Conservation (phyloP, 37 sponge, comb jelly and placozoan species). For the Halichondria panicea region DNA sequence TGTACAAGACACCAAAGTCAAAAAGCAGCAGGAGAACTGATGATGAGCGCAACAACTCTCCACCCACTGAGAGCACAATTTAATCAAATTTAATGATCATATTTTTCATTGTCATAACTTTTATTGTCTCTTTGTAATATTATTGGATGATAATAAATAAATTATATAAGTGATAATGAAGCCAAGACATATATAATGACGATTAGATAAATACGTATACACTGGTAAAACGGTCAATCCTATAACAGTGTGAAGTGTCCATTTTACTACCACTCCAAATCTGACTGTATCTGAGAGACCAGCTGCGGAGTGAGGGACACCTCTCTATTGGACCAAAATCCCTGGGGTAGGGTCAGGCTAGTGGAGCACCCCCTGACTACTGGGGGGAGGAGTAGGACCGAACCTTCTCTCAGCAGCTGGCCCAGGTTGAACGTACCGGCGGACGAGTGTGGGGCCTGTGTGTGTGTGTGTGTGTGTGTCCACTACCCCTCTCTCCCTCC, state of each 20-base stretch:
- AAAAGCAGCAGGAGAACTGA: too few relatives aligned
- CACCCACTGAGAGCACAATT: neutral
- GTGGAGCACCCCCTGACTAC: too few relatives aligned
- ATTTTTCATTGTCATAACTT: neutral
- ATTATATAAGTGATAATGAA: neutral
- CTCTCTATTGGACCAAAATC: constrained; percentile 38
- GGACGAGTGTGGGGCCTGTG: too few relatives aligned
- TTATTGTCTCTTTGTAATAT: neutral
- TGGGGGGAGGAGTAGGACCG: too few relatives aligned
- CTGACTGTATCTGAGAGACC: neutral
- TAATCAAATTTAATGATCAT: neutral
- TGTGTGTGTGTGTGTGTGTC: too few relatives aligned
- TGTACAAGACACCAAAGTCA: constrained; percentile 8
- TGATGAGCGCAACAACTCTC: neutral
- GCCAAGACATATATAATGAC: neutral
- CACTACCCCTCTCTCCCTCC: too few relatives aligned
- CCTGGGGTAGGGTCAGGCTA: constrained; percentile 21
- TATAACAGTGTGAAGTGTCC: neutral
- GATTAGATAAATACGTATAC: neutral
- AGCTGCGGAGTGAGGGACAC: neutral
- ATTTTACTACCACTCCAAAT: constrained; percentile 32
- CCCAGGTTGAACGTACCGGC: too few relatives aligned
- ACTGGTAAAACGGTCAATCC: neutral
- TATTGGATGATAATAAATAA: neutral
- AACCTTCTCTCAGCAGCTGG: too few relatives aligned